Percentiles rank a stretch among this genome's conserved stretches.
These are phyloP conservation scores for Cherax quadricarinatus DNA, from an alignment of 1,140 invertebrate species.

Conservation along the genomic window DNA sequence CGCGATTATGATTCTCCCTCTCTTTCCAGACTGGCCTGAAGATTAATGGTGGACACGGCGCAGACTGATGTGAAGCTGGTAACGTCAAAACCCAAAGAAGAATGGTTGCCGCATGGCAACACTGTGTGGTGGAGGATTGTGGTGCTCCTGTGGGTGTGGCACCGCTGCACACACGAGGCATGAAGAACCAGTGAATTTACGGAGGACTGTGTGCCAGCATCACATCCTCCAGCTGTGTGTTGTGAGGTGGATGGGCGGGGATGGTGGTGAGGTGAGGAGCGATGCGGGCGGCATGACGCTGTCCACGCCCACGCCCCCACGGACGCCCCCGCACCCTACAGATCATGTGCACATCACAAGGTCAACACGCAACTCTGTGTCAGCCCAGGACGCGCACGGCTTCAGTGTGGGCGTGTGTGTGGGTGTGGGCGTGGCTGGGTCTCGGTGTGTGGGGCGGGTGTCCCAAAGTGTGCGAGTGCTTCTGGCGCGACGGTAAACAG, in stretches of 20 bases:
- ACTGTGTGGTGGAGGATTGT: not conserved
- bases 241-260: conserved; percentile 39
- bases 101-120: not conserved
- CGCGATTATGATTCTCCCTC: not conserved
- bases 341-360: conserved; percentile 54
- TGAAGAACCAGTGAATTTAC: not conserved
- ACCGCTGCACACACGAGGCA: not conserved
- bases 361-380: conserved; percentile 45
- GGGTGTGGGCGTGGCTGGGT: conserved; percentile 49
- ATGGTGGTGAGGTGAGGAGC: conserved; percentile 43
- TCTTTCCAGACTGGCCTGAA: not conserved
- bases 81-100: not conserved
- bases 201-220: not conserved
- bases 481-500: conserved; percentile 94
- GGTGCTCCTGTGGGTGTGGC: not conserved
- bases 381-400: conserved; percentile 55
- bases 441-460: conserved; percentile 77
- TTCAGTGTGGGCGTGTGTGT: conserved; percentile 59
- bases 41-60: not conserved
- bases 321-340: conserved; percentile 22
- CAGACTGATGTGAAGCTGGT: not conserved
- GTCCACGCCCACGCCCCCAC: conserved; percentile 19
- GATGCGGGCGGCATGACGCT: conserved; percentile 55
- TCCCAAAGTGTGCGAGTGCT: conserved; percentile 89
- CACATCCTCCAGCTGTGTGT: conserved; percentile 7